A percentile compares a stretch with the other conserved stretches of the same genome.
phyloP scores from a whole-genome alignment of 2,797 vertebrate genomes.

The Rhincodon typus region DNA sequence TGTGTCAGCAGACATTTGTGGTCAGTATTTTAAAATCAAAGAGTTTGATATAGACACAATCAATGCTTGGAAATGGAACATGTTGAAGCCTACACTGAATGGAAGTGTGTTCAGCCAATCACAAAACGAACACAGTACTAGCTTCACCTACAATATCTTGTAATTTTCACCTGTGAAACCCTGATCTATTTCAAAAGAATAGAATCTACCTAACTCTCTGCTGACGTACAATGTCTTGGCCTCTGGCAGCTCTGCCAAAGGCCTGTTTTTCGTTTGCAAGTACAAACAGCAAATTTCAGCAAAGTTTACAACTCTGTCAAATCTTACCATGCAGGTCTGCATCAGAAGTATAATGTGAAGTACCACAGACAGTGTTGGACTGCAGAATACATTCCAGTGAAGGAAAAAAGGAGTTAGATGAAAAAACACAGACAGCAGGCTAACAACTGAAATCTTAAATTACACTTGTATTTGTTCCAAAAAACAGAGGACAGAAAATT shows the following conservation, averaged over 20 bases:
- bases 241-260: not conserved
- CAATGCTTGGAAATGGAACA: not conserved
- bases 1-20: not conserved
- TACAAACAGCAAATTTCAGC: not conserved
- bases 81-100: not conserved
- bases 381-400: not conserved
- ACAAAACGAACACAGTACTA: not conserved
- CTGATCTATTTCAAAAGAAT: not conserved
- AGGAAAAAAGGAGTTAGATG: conserved; percentile 46
- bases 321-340: not conserved
- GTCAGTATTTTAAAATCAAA: not conserved
- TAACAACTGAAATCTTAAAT: conserved; percentile 53
- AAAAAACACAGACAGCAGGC: conserved; percentile 59
- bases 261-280: not conserved
- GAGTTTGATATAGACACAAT: not conserved
- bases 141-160: not conserved
- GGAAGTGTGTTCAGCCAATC: not conserved
- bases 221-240: not conserved
- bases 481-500: not conserved
- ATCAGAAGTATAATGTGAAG: not conserved
- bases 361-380: not conserved
- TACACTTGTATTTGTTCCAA: conserved; percentile 43
- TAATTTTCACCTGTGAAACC: not conserved
- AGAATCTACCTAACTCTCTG: not conserved
- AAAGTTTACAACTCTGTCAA: not conserved